Evolutionary conservation across 1,140 invertebrate genomes (phyloP), one percentile per base, ranked within the genome.

Genomic region (Solenopsis invicta): DNA sequence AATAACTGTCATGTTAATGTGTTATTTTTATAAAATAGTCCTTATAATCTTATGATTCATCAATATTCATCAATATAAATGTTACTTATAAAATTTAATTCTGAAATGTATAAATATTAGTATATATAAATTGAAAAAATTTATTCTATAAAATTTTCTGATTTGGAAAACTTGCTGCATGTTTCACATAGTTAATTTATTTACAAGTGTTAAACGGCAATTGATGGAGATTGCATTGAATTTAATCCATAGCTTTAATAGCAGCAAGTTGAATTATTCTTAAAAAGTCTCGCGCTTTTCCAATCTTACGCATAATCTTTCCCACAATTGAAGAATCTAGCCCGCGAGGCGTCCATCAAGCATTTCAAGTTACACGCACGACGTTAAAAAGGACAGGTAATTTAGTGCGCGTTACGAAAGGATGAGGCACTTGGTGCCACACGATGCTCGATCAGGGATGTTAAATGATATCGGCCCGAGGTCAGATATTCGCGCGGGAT

Each of bases 381-480:
- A 48, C 18, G 69, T 61, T 84, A 84, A 84, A 84, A 84, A 69
- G 48, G 80, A 84, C 80, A 84, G 69, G 80, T 84, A 84, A 84
- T 84, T 84, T 84, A 84, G 80, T 52, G 74, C 62, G 82, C 82
- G 74, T 77, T 85, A 78, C 82, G 74, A 85, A 66, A 67, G 74
- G 74, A 85, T 21, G 48, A 66, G 16, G 16, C 16, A 18, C 29
- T 66, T 56, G 13, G 34, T 80, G 48, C 66, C n/a, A 61, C 74
- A 24, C 16, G 45, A 54, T 81, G 52, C n/a, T 50, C 59, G 62
- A 75, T 84, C 54, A 50, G 37, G 59, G 41, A 86, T 61, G 64
- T 86, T 88, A 88, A 88, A 80, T 67, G 85, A 64, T 86, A 86
- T 54, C 75, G 50, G 75, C 52, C 87, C 24, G 76, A 69, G 76